These are phyloP conservation scores for Riparia riparia DNA, from an alignment of 2,113 vertebrate genomes.

Conservation along the genomic window DNA sequence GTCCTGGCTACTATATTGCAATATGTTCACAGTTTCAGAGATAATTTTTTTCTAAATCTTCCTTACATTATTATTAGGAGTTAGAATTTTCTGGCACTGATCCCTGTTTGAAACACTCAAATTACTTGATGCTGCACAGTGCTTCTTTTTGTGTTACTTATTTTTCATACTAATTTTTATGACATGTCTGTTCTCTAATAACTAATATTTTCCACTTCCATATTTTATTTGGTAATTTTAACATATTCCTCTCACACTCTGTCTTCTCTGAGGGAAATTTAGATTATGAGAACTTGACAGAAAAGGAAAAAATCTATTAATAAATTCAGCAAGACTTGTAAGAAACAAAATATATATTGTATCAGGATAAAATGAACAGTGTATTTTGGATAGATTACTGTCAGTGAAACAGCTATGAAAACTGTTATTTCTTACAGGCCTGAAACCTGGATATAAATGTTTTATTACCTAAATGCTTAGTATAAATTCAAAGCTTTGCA, in stretches of 20 bases:
- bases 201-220: conserved; percentile 20
- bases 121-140: neutral
- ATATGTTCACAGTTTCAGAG: neutral
- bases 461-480: neutral
- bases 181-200: neutral
- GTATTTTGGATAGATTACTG: neutral
- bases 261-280: neutral
- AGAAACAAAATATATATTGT: neutral
- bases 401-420: neutral
- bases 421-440: neutral
- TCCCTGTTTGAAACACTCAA: neutral
- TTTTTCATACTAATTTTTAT: neutral
- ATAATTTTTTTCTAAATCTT: neutral
- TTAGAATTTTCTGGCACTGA: neutral
- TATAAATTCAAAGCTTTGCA: neutral
- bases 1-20: neutral
- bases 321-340: neutral
- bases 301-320: neutral
- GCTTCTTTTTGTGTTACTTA: neutral
- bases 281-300: neutral
- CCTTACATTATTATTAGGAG: neutral
- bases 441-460: neutral
- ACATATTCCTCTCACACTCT: neutral
- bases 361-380: neutral
- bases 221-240: neutral